phyloP scores from a whole-genome alignment of 2,888 invertebrate genomes.

The Parasteatoda lunata region DNA sequence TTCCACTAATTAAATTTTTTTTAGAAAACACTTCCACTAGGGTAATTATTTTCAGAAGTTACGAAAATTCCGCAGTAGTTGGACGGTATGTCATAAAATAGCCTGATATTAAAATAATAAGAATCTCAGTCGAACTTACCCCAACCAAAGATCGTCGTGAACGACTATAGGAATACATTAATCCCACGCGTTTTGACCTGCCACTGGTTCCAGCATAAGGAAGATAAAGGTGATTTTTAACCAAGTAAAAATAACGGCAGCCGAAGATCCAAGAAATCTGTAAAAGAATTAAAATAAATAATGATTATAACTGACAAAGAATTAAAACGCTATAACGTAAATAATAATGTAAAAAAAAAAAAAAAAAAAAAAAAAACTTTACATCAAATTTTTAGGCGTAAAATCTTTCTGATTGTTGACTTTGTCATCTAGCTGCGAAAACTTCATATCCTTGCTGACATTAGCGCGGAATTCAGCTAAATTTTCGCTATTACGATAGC shows the following conservation, averaged over 20 bases:
- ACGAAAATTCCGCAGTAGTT: background rate
- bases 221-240: background rate
- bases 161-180: constrained; percentile 52
- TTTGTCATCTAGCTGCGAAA: no score
- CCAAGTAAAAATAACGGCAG: constrained; percentile 5
- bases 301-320: no score
- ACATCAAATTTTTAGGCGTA: no score
- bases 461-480: no score
- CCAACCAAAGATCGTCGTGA: constrained; percentile 43
- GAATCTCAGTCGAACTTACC: constrained; percentile 24
- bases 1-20: background rate
- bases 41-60: background rate
- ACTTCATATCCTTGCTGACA: no score
- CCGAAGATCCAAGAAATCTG: constrained; percentile 12
- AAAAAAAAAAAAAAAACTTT: no score
- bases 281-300: background rate
- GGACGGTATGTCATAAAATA: background rate
- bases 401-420: no score
- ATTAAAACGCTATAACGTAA: no score
- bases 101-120: no score
- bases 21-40: background rate
- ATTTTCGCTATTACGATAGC: no score
- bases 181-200: constrained; percentile 42
- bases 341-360: no score
- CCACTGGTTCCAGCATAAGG: constrained; percentile 52